Evolutionary conservation across 1,140 invertebrate genomes (phyloP), one percentile per base, ranked within the genome.

Genomic region (Oryctes rhinoceros): DNA sequence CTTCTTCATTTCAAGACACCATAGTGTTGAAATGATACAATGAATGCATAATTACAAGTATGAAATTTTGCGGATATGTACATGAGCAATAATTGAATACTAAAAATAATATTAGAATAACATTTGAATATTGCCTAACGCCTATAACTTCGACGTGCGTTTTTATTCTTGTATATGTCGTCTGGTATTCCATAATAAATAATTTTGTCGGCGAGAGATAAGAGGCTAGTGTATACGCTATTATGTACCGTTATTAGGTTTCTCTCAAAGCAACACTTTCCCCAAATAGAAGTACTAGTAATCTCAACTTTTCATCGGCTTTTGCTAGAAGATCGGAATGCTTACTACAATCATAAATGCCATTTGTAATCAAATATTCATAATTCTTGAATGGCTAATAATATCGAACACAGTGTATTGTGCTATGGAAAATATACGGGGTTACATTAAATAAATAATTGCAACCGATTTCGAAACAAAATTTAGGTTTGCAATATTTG

Each of bases 231-330:
- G 18, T n/a, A 44, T 44, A 44, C n/a, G 53, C 15, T 18, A 53
- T 53, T 13, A 53, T 53, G 13, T 11, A 13, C 11, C 49, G 18
- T 59, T 59, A 0, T 15, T 18, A n/a, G 18, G 53, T 59, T 59
- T 59, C 53, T 59, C 53, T n/a, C n/a, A n/a, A 59, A 18, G n/a
- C 18, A 59, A 59, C 1, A 59, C 53, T 59, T 59, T 59, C 53
- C 53, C 15, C 53, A 59, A 59, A 59, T 59, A 59, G 53, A 59
- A 59, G 15, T 59, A 59, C 49, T 53, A 53, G 5, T 44, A 44
- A 53, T 53, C 49, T 53, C 15, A n/a, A n/a, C 18, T 59, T 59
- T 59, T 59, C 53, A 59, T 59, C 11, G 53, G 49, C 13, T n/a
- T 59, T 59, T 3, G 53, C 11, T 6, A 59, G 53, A 59, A 59